phyloP scores from a whole-genome alignment of 2,113 vertebrate species.

The Neodontobutis hainanensis region DNA sequence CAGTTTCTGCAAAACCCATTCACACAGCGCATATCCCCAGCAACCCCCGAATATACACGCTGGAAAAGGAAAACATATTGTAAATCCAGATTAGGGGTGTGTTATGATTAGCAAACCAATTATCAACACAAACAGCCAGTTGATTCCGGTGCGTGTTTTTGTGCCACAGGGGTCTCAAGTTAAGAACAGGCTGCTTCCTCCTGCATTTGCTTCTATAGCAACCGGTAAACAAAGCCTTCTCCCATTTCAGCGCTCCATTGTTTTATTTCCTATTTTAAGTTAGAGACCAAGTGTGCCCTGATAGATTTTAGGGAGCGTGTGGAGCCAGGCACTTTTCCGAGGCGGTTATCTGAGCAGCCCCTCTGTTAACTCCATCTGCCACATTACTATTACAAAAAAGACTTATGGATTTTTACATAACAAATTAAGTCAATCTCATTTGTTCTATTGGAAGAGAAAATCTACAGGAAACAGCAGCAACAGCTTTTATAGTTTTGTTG shows the following conservation, averaged over 20 bases:
- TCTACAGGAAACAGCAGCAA: too few species aligned
- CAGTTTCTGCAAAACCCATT: constrained; percentile 71
- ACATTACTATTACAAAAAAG: too few species aligned
- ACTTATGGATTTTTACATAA: too few species aligned
- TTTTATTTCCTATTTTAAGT: constrained; percentile 65
- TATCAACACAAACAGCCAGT: constrained; percentile 65
- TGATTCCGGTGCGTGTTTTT: constrained; percentile 41
- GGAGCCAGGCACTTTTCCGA: constrained; percentile 2
- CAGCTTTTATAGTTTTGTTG: too few species aligned
- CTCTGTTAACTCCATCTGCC: neutral
- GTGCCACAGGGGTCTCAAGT: constrained; percentile 49
- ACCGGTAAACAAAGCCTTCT: constrained; percentile 78
- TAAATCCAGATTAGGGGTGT: constrained; percentile 58
- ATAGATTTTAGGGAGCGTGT: constrained; percentile 40
- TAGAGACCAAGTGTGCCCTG: constrained; percentile 50
- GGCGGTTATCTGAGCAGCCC: neutral
- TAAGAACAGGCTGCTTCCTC: constrained; percentile 57
- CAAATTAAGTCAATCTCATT: too few species aligned
- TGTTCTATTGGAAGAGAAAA: too few species aligned
- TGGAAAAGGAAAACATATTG: constrained; percentile 50
- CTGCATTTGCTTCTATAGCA: constrained; percentile 60
- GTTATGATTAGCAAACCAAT: constrained; percentile 71
- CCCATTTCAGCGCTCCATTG: constrained; percentile 66
- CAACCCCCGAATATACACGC: constrained; percentile 33
- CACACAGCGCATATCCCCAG: neutral